Conservation (phyloP, 2,888 invertebrate genomes). For the Dioctria linearis region DNA sequence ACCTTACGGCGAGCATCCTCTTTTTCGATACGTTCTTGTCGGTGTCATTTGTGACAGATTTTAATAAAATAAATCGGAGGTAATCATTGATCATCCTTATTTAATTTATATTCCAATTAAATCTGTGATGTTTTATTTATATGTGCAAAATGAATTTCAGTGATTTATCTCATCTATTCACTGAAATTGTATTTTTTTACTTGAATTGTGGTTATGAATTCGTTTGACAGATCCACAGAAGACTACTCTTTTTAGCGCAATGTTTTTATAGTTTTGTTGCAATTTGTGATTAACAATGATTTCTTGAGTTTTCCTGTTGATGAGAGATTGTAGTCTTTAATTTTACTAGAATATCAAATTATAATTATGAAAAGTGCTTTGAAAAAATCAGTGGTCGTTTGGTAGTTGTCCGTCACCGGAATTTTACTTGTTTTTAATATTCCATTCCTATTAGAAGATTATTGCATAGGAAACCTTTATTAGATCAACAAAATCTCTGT, state of each 20-base stretch:
- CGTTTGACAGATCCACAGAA: constrained; percentile 15
- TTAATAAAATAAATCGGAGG: constrained; percentile 70
- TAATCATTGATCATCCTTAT: constrained; percentile 63
- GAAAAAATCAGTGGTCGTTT: too few relatives aligned
- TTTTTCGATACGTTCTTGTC: constrained; percentile 71
- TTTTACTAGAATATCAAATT: too few relatives aligned
- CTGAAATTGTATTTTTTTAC: background rate
- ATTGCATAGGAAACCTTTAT: too few relatives aligned
- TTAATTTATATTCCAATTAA: background rate
- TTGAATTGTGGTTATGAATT: background rate
- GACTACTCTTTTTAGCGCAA: background rate
- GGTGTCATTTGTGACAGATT: constrained; percentile 70
- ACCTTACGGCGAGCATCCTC: constrained; percentile 66
- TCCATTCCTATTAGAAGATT: too few relatives aligned
- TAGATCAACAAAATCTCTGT: background rate
- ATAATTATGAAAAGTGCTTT: too few relatives aligned
- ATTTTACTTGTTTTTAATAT: too few relatives aligned
- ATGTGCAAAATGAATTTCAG: background rate
- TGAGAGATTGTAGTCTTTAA: too few relatives aligned
- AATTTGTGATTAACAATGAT: too few relatives aligned
- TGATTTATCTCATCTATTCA: background rate
- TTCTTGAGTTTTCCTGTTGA: too few relatives aligned
- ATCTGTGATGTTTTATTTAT: too few relatives aligned
- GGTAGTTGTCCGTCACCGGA: background rate
- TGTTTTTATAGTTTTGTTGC: background rate